Evolutionary conservation across 2,797 vertebrate species (phyloP).

Genomic region (Hybognathus amarus): DNA sequence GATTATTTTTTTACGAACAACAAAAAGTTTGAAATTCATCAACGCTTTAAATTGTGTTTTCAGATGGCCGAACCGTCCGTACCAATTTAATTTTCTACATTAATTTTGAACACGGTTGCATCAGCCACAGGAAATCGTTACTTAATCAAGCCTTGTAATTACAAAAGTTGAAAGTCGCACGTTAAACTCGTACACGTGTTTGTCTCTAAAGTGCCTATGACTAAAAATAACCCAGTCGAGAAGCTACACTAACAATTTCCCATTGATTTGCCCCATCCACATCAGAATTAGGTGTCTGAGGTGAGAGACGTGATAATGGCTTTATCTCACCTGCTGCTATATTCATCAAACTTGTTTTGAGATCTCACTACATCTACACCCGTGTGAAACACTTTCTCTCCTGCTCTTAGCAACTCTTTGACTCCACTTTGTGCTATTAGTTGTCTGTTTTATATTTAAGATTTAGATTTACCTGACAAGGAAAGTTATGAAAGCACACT

Average conservation of each 20-base stretch:
- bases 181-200: conserved; percentile 5
- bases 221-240: conserved; percentile 44
- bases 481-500: no score
- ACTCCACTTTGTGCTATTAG: background rate
- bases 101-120: conserved; percentile 6
- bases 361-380: conserved; percentile 52
- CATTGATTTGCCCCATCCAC: conserved; percentile 39
- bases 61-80: background rate
- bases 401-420: background rate
- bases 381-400: conserved; percentile 43
- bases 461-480: background rate
- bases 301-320: conserved; percentile 60
- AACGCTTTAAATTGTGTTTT: background rate
- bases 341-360: conserved; percentile 52
- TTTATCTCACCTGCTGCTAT: conserved; percentile 62
- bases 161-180: conserved; percentile 24
- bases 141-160: conserved; percentile 15
- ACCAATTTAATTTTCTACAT: background rate
- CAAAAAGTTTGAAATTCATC: background rate
- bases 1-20: background rate
- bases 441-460: background rate
- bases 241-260: conserved; percentile 40
- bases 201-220: conserved; percentile 27
- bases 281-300: conserved; percentile 44
- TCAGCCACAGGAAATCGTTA: conserved; percentile 8